A percentile compares a stretch with the other conserved stretches of the same genome.
phyloP scores from a whole-genome alignment of 2,797 vertebrate species.

The Cirrhinus molitorella region DNA sequence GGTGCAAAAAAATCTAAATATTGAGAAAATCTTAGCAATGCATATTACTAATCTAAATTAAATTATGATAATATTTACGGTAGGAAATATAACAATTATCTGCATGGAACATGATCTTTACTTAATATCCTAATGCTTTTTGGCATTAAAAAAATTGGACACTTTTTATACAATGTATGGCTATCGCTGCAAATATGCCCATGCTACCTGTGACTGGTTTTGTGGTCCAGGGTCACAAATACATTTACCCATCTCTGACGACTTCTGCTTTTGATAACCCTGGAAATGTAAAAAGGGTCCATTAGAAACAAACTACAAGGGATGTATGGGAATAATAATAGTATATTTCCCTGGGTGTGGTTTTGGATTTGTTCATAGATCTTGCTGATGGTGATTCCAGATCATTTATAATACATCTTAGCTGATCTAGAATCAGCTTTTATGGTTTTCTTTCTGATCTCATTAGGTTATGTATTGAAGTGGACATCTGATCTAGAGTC shows the following conservation, averaged over 20 bases:
- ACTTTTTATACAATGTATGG: no score
- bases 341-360: background rate
- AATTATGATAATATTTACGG: no score
- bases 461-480: slow-evolving; percentile 15
- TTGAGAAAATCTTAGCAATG: no score
- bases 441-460: slow-evolving; percentile 15
- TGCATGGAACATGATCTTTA: no score
- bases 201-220: no score
- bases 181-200: no score
- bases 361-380: background rate
- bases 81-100: no score
- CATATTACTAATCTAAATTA: no score
- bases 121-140: no score
- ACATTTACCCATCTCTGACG: background rate
- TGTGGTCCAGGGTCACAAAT: background rate
- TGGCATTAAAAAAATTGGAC: no score
- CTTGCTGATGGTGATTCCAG: background rate
- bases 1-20: no score
- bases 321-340: background rate
- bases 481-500: slow-evolving; percentile 30
- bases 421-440: slow-evolving; percentile 18
- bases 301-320: background rate
- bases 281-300: no score
- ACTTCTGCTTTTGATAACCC: background rate
- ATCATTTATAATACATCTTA: background rate